Evolutionary conservation across 2,888 invertebrate species (phyloP), one percentile per base, ranked within the genome.

Genomic region (Ormyrus labotus): DNA sequence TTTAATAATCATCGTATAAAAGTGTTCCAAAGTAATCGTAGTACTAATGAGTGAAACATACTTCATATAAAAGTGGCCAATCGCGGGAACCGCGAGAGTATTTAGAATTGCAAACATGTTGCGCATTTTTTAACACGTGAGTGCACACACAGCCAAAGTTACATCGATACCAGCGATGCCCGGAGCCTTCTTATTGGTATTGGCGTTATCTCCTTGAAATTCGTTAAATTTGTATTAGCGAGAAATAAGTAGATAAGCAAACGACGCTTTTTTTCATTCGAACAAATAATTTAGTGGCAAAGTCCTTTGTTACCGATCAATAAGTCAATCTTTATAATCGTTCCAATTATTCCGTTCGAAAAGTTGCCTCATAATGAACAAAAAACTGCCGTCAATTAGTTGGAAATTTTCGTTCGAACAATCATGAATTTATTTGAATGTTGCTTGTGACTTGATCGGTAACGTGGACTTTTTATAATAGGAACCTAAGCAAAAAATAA

Each of bases 401-500:
- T 60, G 50, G 55, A 50, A 45, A 55, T 45, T 68, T 68, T 45
- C 8, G 13, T 53, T 11, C 11, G 7, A 6, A 7, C 53, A 53
- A 68, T 55, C 34, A 50, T 13, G 19, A 6, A 6, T 70, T 19
- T 6, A 48, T 13, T 34, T 34, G 0, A 34, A 34, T 34, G 34
- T 34, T 34, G 34, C 34, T 34, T 34, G 10, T 13, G 2, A 5
- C 19, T 19, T 19, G 10, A 50, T 70, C 70, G 70, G 60, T 58
- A 58, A 48, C 50, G 13, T 13, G n/a, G 72, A 34, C 63, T 55
- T 63, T 63, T 55, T 53, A 9, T 55, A 19, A 11, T 70, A 60
- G 58, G 8, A 47, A 72, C 53, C 63, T 72, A 72, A 61, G 60
- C 63, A 63, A 61, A 71, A 71, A 10, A 75, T 60, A 72, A 63